A percentile compares a stretch with the other conserved stretches of the same genome.
These are phyloP conservation scores for Lepus americanus DNA, from an alignment of 2,113 vertebrate genomes.

Conservation along the genomic window DNA sequence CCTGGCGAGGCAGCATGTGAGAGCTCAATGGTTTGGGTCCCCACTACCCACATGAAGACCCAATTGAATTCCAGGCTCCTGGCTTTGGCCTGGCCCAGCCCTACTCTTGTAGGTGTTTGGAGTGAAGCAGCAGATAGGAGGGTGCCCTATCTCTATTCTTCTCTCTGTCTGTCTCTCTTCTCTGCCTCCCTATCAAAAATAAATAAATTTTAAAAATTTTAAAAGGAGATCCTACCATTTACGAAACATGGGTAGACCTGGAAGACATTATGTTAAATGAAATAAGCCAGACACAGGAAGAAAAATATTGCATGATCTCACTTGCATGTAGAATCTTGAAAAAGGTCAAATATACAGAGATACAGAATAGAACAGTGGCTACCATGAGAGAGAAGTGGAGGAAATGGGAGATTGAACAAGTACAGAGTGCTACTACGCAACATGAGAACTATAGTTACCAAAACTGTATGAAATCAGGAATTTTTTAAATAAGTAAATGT, in stretches of 20 bases:
- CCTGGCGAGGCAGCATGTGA: too few species aligned
- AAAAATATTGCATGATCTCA: not conserved
- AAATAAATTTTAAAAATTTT: not conserved
- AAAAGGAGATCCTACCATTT: not conserved
- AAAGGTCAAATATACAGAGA: not conserved
- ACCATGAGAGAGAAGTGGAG: not conserved
- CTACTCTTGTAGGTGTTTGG: too few species aligned
- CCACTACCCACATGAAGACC: too few species aligned
- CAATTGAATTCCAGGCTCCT: too few species aligned
- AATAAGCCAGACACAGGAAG: not conserved
- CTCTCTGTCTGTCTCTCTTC: too few species aligned
- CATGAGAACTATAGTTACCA: not conserved
- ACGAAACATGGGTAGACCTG: not conserved
- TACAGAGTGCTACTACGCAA: too few species aligned
- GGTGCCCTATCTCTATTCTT: too few species aligned
- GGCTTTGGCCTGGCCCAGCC: too few species aligned
- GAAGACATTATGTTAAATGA: not conserved
- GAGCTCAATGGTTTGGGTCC: too few species aligned
- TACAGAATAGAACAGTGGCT: not conserved
- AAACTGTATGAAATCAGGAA: not conserved
- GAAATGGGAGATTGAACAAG: not conserved
- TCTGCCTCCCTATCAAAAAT: too few species aligned
- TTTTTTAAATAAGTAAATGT: not conserved
- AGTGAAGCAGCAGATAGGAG: too few species aligned
- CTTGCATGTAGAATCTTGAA: not conserved